These are phyloP conservation scores for Lemur catta DNA, from an alignment of 2,797 vertebrate genomes.

Conservation along the genomic window DNA sequence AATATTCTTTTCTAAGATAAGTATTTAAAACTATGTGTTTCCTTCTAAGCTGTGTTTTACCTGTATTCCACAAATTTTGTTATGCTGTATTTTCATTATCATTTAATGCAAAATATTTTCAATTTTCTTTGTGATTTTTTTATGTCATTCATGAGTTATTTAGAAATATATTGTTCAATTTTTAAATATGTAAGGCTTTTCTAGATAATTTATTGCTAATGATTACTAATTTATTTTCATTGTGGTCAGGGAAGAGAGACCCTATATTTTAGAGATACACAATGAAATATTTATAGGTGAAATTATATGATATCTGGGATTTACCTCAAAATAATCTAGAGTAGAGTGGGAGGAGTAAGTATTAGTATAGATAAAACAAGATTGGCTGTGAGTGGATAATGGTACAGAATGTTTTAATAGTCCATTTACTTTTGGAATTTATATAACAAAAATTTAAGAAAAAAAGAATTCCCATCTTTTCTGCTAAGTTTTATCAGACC, in stretches of 20 bases:
- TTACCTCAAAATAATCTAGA: background rate
- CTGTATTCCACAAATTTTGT: background rate
- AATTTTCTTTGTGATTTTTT: background rate
- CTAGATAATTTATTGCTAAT: background rate
- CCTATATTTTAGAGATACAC: background rate
- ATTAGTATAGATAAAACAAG: background rate
- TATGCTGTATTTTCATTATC: background rate
- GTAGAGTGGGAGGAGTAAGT: background rate
- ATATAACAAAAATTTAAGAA: background rate
- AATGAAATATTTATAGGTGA: background rate
- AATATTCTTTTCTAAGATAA: background rate
- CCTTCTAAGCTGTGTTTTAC: background rate
- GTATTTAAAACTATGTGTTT: background rate
- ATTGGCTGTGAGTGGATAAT: background rate
- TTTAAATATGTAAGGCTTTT: background rate
- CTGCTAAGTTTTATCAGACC: background rate
- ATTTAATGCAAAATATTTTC: background rate
- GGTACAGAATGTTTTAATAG: background rate
- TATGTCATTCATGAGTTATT: background rate
- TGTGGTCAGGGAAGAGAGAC: background rate
- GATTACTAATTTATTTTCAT: background rate
- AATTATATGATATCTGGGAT: background rate
- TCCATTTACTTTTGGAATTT: background rate
- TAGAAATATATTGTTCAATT: conserved; percentile 14
- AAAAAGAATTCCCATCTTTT: background rate